Evolutionary conservation across 2,888 invertebrate genomes (phyloP), one percentile per base, ranked within the genome.

Genomic region (Arge pagana): DNA sequence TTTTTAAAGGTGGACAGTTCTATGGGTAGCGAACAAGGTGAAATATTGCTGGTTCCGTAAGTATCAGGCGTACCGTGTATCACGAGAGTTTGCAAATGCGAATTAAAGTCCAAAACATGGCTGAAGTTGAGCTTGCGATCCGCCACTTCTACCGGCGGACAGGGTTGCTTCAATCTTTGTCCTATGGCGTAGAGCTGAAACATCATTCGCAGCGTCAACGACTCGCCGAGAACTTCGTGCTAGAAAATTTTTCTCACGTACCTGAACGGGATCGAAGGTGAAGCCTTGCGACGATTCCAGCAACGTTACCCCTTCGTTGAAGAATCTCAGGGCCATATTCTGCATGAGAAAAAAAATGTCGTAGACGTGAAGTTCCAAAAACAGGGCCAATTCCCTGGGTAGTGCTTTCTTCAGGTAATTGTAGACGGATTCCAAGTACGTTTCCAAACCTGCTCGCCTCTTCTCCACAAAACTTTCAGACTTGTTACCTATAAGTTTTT

Each of bases 401-500:
- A 95, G 85, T 1, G 88, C 85, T 61, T 87, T 82, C 59, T 86
- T 87, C 56, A 93, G 79, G 69, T 88, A 88, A 56, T 83, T 84
- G 40, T 94, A 83, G 8, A 93, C 82, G 60, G 85, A 86, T 66
- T 84, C 85, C 40, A 96, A 79, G 77, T 97, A 97, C 41, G 83
- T 81, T 74, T 93, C 89, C 31, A 97, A 79, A 11, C 87, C 91
- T 57, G 84, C 81, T 53, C 90, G 84, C 48, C 96, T 83, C 66
- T 88, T 89, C 68, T 92, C 90, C 1, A 98, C 82, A 72, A 98
- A 97, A 50, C 85, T 81, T 1, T 92, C 90, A 58, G 90, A 90
- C 76, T 90, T 91, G 70, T 95, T 96, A 1, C 96, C 88, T 64
- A 96, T 88, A 3, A 93, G 82, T 79, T 95, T 96, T 77, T 98